Evolutionary conservation across 2,113 vertebrate genomes (phyloP), one percentile per base, ranked within the genome.

Genomic region (Leuciscus idus): DNA sequence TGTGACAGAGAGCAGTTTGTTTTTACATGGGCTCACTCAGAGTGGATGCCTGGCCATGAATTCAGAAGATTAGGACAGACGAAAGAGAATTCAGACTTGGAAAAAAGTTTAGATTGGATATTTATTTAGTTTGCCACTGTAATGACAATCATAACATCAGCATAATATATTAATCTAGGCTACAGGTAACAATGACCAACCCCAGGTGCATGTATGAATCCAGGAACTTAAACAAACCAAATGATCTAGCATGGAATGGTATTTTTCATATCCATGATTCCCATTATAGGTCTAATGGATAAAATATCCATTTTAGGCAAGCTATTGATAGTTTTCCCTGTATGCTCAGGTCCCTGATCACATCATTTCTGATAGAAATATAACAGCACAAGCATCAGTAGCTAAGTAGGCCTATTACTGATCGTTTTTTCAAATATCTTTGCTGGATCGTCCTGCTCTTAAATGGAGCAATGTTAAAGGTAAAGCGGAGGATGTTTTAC

Each of bases 1-100:
- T 72, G 66, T 83, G 77, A 80, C 77, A 36, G 52, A 80, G 57
- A 80, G 77, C 77, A 17, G 62, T 50, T 84, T 84, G 81, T 84
- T 83, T 83, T 68, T 36, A 83, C 64, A 43, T 36, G 81, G 62
- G 46, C 48, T 82, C 39, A 28, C 55, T 62, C 36, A 4, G 78
- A 66, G n/a, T 64, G 15, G 61, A 79, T 43, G 33, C 7, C 46
- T 33, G 9, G 33, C 23, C 8, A 10, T 46, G n/a, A 81, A 46
- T 64, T 80, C 9, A 48, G 13, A 76, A 3, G 2, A 15, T 59
- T 33, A 28, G 11, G 39, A 81, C 39, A 19, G n/a, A 81, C 23
- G 6, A 46, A 19, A 55, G 10, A 61, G 12, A 81, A 50, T 77
- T 21, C 7, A 59, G 19, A 62, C 23, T 28, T n/a, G 76, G 19